These are phyloP conservation scores for Griposia aprilina DNA, from an alignment of 2,888 invertebrate species.

Conservation along the genomic window DNA sequence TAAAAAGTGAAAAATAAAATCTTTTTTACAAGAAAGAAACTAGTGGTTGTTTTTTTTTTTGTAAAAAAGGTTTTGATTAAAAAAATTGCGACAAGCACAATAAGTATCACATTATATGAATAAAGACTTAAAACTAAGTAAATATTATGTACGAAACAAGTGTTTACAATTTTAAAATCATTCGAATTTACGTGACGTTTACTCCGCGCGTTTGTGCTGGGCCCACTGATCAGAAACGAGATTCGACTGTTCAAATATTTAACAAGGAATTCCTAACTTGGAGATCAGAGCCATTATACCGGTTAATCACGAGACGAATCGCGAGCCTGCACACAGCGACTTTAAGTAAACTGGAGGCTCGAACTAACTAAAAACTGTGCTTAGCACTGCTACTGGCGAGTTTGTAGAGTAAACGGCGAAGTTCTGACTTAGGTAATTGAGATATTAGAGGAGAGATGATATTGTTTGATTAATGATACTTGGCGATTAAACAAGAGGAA, in stretches of 20 bases:
- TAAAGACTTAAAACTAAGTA: background rate
- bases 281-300: slow-evolving; percentile 48
- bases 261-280: slow-evolving; percentile 37
- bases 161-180: background rate
- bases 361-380: slow-evolving; percentile 54
- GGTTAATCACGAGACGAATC: slow-evolving; percentile 43
- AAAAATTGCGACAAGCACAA: background rate
- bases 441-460: slow-evolving; percentile 16
- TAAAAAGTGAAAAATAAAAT: too few relatives aligned
- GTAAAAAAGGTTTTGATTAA: too few relatives aligned
- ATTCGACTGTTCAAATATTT: slow-evolving; percentile 30
- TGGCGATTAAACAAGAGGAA: background rate
- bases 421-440: slow-evolving; percentile 43
- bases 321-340: slow-evolving; percentile 14
- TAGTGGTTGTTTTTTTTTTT: too few relatives aligned
- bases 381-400: slow-evolving; percentile 24
- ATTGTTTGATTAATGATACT: slow-evolving; percentile 23
- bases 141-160: background rate
- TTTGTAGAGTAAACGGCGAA: slow-evolving; percentile 29
- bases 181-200: background rate
- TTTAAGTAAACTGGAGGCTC: slow-evolving; percentile 39
- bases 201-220: background rate
- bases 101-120: background rate
- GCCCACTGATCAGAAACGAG: slow-evolving; percentile 2
- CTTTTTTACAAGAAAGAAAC: too few relatives aligned